Conservation (phyloP, 2,797 vertebrate species). For the Eulemur rubriventer region DNA sequence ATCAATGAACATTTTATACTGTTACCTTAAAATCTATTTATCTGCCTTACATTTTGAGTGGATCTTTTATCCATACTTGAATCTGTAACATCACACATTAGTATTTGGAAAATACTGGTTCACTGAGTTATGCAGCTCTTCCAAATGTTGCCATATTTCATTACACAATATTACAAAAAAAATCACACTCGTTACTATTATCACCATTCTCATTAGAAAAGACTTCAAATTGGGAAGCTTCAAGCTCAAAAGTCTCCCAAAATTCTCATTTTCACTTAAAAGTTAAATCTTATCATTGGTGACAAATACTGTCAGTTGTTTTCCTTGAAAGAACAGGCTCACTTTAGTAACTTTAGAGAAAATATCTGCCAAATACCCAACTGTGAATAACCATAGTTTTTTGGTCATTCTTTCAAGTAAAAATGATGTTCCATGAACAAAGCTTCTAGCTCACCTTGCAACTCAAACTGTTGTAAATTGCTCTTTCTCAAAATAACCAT, state of each 20-base stretch:
- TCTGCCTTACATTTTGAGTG: neutral
- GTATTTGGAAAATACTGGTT: constrained; percentile 1
- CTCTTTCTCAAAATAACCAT: neutral
- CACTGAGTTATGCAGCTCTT: neutral
- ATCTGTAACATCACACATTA: neutral
- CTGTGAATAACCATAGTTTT: neutral
- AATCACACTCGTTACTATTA: neutral
- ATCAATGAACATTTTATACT: neutral
- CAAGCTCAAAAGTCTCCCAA: neutral
- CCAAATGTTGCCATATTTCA: neutral
- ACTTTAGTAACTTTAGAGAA: neutral
- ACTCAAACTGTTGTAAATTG: neutral
- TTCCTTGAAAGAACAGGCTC: neutral
- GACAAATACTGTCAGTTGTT: neutral
- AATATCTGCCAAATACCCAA: neutral
- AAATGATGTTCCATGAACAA: neutral
- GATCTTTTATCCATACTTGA: neutral
- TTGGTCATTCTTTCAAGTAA: neutral
- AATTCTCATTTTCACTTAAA: neutral
- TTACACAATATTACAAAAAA: neutral
- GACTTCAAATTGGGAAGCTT: neutral
- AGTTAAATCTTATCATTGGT: neutral
- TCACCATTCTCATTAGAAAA: neutral
- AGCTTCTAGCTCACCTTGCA: neutral
- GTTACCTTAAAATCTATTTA: neutral